Base-by-base conservation (phyloP, 2,888 invertebrate species). In the Epistrophella euchroma region DNA sequence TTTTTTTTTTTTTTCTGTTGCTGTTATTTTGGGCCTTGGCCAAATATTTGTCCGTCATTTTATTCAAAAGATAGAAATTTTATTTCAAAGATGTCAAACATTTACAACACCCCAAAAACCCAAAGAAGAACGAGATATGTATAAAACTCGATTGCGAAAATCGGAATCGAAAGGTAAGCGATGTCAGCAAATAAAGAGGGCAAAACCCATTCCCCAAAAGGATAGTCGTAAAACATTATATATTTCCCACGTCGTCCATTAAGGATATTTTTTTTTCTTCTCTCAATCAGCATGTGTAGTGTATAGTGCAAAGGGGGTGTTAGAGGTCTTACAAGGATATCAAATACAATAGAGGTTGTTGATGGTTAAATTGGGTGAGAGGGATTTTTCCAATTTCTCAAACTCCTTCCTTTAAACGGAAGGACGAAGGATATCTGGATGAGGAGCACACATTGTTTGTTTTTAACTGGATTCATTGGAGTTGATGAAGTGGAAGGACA, bases 401-500 rank as follows among this genome's bases (percentile, higher is more conserved):
- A 73, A 71, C 79, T 28, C 11, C 32, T 32, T 35, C 10, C 35
- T 15, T 0, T n/a, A n/a, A n/a, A n/a, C n/a, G n/a, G n/a, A n/a
- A n/a, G 15, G 0, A 40, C 2, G n/a, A 37, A 58, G 32, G 68
- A 68, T 68, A 5, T 25, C 3, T 32, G 32, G 5, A 32, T 25
- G 52, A 25, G 37, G 22, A 50, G 35, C 52, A 73, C 66, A 76
- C 52, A 80, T 76, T 72, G 80, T 80, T 73, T 68, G 66, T 76
- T 84, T 56, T 72, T 79, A 71, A 79, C 72, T 77, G 68, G 66
- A 72, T 82, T 78, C 75, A 76, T 80, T 73, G 60, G 76, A 60
- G 72, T 80, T 85, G 84, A 85, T 85, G 84, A 68, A 85, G 76
- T 73, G 72, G 72, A 85, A 85, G 84, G 84, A 76, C 75, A 84